Base-by-base conservation (phyloP, 2,113 vertebrate genomes). In the Rhinolophus ferrumequinum region DNA sequence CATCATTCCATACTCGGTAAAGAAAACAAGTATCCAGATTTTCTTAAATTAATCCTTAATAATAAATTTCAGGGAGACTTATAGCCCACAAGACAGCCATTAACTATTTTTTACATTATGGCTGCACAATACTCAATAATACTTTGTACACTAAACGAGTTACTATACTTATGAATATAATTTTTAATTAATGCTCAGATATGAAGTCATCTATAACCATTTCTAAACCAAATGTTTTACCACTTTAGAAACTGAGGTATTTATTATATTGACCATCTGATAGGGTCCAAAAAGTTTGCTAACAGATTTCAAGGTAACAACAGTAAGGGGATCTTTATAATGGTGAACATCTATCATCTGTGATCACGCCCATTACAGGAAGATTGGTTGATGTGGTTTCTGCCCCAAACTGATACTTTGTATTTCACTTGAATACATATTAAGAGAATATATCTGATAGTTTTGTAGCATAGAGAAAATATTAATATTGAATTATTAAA, bases 21-120 rank as follows among this genome's bases (percentile, higher is more conserved):
- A 88, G 19, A 64, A 92, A n/a, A 56, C 2, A 66, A 96, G 12
- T 56, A 77, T 24, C 56, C 50, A 79, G 2, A 56, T 69, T 82
- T 91, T 85, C 24, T 26, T 70, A 87, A 88, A 81, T 84, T 84
- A 93, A 87, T 77, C 33, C 11, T 94, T 89, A 88, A 64, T 50
- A 54, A 66, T 66, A 93, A 64, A 52, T 76, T 88, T 54, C 79
- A 85, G 6, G 33, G 15, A 93, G 12, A 69, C 1, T 44, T 62
- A 67, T 30, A 33, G 3, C 66, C 54, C 10, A 64, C 18, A 33
- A 79, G 73, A 38, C 3, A 93, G 30, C 16, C 24, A 67, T 13
- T 58, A 28, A 81, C 73, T 80, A n/a, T 81, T 84, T 90, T 90
- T 69, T 60, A 62, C 16, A 66, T 62, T 89, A 12, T 76, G 28